Base-by-base conservation (phyloP, 2,797 vertebrate species). In the Chloroceryle inda region DNA sequence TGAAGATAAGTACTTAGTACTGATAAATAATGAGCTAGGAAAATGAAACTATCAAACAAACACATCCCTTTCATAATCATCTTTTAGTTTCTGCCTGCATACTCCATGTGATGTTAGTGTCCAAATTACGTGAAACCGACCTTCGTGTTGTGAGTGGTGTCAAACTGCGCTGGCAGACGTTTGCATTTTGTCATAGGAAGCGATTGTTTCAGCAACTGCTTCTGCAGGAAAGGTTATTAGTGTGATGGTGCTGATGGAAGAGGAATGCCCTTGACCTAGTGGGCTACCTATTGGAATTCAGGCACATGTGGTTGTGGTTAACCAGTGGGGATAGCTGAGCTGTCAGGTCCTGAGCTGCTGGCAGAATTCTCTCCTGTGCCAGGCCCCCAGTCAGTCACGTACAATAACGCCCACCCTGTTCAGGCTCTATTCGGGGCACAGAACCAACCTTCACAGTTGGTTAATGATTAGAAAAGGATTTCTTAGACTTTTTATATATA, bases 301-400 rank as follows among this genome's bases (percentile, higher is more conserved):
- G 90, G 88, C 92, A n/a, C 97, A 97, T 97, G 95, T 97, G 97
- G 94, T 81, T 97, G 42, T 56, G 67, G 75, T 97, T 97, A 96
- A 82, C 18, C 23, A 4, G 40, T 19, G 78, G 88, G 66, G 89
- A 84, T 55, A 38, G 53, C 78, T 89, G 77, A 89, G 96, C 93
- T 81, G 87, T 77, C 93, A 49, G 93, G 24, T 75, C n/a, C 24
- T 1, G 40, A 69, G 74, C 67, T 56, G 69, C 63, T 31, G 66
- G 85, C 85, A 35, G 69, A 3, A 3, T 1, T 4, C 27, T 45
- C 71, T 33, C 12, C 71, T 2, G 7, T 61, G 78, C 90, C 33
- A 4, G 16, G 53, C 83, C 59, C 20, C 73, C 72, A 15, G 49
- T 13, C 50, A 10, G 3, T 5, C 27, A 3, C 2, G 20, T 21